Conservation (phyloP, 2,797 vertebrate genomes). For the Choloepus didactylus region DNA sequence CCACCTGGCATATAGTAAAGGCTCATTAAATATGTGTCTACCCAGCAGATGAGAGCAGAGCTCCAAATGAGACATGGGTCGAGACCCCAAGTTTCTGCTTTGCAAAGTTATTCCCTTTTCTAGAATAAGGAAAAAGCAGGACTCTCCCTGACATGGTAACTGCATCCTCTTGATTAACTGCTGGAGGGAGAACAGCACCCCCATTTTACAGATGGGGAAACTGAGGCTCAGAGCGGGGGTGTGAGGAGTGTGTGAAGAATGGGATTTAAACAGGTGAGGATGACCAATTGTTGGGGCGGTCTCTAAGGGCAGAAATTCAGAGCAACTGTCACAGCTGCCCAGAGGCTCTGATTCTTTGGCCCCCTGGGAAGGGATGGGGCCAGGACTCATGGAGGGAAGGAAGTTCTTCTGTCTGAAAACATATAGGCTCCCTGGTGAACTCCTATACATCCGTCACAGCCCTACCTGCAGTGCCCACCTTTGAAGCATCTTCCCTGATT, state of each 20-base stretch:
- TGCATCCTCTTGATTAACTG: not conserved
- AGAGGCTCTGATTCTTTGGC: not conserved
- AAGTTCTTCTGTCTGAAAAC: not conserved
- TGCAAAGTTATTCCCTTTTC: not conserved
- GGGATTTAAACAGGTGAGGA: not conserved
- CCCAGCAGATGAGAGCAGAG: not conserved
- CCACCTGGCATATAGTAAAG: not conserved
- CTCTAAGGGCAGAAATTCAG: not conserved
- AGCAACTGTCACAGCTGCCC: not conserved
- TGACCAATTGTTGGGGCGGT: rapidly evolving
- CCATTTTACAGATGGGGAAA: not conserved
- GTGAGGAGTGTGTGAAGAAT: not conserved
- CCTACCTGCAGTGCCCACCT: not conserved
- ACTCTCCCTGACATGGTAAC: not conserved
- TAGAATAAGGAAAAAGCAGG: not conserved
- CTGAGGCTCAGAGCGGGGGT: not conserved
- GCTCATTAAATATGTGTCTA: not conserved
- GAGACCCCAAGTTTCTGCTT: not conserved
- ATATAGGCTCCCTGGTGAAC: not conserved
- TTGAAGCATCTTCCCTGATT: not conserved
- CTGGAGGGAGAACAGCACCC: not conserved
- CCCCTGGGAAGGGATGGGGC: not conserved
- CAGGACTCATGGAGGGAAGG: not conserved
- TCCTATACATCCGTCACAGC: not conserved
- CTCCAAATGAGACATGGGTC: not conserved